Evolutionary conservation across 53 echinoderm and acorn worm species (phyloP), one percentile per base, ranked within the genome.

Genomic region (Zoroaster sp.): DNA sequence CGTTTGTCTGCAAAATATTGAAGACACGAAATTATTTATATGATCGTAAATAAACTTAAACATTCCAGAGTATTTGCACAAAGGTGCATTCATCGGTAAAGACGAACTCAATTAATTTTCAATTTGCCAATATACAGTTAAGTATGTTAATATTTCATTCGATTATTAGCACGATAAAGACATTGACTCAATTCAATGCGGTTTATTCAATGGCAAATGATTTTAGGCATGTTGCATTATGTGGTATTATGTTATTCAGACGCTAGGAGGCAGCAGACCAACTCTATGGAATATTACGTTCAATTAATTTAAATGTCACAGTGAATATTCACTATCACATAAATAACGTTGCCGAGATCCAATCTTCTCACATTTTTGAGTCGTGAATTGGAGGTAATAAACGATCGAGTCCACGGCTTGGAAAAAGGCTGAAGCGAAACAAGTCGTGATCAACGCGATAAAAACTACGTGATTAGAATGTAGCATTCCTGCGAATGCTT

Each of bases 21-120:
- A 32, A 17, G 51, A 31, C 47, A 1, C 47, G 47, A 17, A 47
- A 6, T 33, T 32, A 47, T 76, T 28, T 32, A 33, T 76, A 41
- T 18, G 5, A 76, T 31, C 13, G 3, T 28, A 18, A 76, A 33
- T n/a, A 55, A 78, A 78, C 44, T 82, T 82, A 4, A 82, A 82
- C 82, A 82, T 82, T 82, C 82, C 82, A 45, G 25, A 43, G 82
- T 12, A 40, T 43, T 82, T 28, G 41, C 14, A 68, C 68, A 43
- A 18, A 59, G 63, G 34, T 69, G 33, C 13, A 69, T n/a, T n/a
- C n/a, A n/a, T n/a, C n/a, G n/a, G 63, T 28, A 59, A 59, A 25
- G n/a, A 28, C 28, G 30, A 21, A 1, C 47, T 47, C 47, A 47
- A 47, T 1, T 2, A 1, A 2, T 47, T 4, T 28, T 59, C 63